Evolutionary conservation across 37 sponge, comb jelly and placozoan genomes (phyloP), one percentile per base, ranked within the genome.

Genomic region (Axinella damicornis): DNA sequence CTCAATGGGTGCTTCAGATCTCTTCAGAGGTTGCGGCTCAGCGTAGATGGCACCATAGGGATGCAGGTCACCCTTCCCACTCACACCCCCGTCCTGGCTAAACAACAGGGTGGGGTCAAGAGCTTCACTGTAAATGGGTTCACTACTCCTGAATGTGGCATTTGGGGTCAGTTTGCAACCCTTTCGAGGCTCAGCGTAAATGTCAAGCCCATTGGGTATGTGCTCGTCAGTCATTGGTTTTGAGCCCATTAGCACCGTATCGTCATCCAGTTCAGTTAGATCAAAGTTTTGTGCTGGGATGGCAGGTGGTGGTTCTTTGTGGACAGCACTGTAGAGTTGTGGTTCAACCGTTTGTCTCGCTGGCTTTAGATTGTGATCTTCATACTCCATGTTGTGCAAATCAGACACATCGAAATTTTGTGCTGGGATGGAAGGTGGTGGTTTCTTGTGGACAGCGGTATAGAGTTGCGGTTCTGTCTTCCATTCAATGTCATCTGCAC

Each of bases 41-140:
- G 92, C 92, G 66, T 92, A 92, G 21, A 87, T 78, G 15, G 92
- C 83, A 2, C 84, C 77, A 41, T 80, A 87, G 1, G 92, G 92
- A 24, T n/a, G 62, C 46, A 77, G 82, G 31, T 78, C 90, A 79
- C 57, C 39, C 17, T 15, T 25, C 9, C 46, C 46, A 46, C 15
- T 13, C 32, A 1, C 33, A 53, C 52, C 70, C 14, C 5, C 52
- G 36, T 53, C 38, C 39, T 80, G 41, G n/a, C 36, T 41, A 34
- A 79, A 81, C 59, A 68, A 38, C 16, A 46, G 9, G 9, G 76
- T 68, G 22, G 88, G 88, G 37, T 77, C 38, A 12, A 87, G 32
- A 13, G 73, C 58, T 39, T 72, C 81, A 38, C 76, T 80, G 74
- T 80, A 87, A 20, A 87, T 24, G 30, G 88, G 73, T 21, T 73